These are phyloP conservation scores for Heliocidaris erythrogramma DNA, from an alignment of 35 echinoderm and acorn worm genomes.

Conservation along the genomic window DNA sequence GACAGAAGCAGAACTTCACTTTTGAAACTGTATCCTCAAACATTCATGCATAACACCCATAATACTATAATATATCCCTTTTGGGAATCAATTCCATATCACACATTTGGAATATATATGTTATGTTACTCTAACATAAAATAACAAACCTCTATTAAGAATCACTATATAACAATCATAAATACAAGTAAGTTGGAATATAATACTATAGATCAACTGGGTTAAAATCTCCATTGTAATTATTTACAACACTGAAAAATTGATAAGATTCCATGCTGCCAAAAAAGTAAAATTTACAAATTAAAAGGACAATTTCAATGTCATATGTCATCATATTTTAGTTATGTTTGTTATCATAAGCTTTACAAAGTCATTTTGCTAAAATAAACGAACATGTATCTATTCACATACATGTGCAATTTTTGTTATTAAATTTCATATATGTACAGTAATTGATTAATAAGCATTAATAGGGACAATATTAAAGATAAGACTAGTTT, in stretches of 20 bases:
- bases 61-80: neutral
- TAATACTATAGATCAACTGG: neutral
- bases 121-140: neutral
- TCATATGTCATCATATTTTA: neutral
- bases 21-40: neutral
- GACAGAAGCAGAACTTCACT: neutral
- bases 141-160: neutral
- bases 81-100: neutral
- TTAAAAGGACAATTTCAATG: slow-evolving; percentile 18
- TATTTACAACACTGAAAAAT: neutral
- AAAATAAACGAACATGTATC: neutral
- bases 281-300: neutral
- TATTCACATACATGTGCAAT: neutral
- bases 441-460: neutral
- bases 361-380: neutral
- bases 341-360: neutral
- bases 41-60: neutral
- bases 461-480: neutral
- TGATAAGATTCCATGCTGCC: neutral
- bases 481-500: neutral
- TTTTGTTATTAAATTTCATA: neutral
- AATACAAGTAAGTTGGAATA: neutral
- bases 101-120: neutral
- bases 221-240: neutral
- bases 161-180: neutral